A percentile compares a stretch with the other conserved stretches of the same genome.
phyloP scores from a whole-genome alignment of 1,140 invertebrate genomes.

The Drosophila ogumai region DNA sequence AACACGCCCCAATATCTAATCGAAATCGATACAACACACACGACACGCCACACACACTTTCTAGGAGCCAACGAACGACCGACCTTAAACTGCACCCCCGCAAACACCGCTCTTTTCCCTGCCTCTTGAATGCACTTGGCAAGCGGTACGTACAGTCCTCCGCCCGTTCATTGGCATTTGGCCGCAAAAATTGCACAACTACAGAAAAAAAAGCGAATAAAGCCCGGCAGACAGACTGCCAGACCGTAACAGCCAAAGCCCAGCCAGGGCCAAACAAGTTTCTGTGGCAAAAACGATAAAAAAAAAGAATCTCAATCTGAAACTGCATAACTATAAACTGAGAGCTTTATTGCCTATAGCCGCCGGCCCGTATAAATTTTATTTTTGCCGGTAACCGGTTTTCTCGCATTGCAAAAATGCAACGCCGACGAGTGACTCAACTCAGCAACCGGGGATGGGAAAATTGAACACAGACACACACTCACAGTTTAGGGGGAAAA shows the following conservation, averaged over 20 bases:
- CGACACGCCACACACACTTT: slow-evolving; percentile 5
- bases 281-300: slow-evolving; percentile 20
- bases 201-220: slow-evolving; percentile 20
- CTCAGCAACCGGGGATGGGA: slow-evolving; percentile 14
- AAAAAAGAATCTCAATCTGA: slow-evolving; percentile 23
- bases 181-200: slow-evolving; percentile 51
- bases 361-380: slow-evolving; percentile 29
- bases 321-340: slow-evolving; percentile 59
- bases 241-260: slow-evolving; percentile 37
- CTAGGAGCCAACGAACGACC: slow-evolving; percentile 54
- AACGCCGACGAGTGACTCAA: slow-evolving; percentile 45
- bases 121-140: slow-evolving; percentile 31
- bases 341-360: slow-evolving; percentile 24
- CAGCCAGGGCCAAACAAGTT: slow-evolving; percentile 61
- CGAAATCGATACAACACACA: slow-evolving; percentile 35
- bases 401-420: slow-evolving; percentile 59
- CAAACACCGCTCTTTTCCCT: slow-evolving; percentile 2
- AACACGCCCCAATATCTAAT: slow-evolving; percentile 47
- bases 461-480: slow-evolving; percentile 11
- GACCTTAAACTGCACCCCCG: slow-evolving; percentile 57
- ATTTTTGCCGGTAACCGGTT: slow-evolving; percentile 78
- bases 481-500: background rate
- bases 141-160: slow-evolving; percentile 55
- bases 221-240: slow-evolving; percentile 19
- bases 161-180: slow-evolving; percentile 62